A percentile compares a stretch with the other conserved stretches of the same genome.
phyloP scores from a whole-genome alignment of 2,113 vertebrate genomes.

The Pithys albifrons region DNA sequence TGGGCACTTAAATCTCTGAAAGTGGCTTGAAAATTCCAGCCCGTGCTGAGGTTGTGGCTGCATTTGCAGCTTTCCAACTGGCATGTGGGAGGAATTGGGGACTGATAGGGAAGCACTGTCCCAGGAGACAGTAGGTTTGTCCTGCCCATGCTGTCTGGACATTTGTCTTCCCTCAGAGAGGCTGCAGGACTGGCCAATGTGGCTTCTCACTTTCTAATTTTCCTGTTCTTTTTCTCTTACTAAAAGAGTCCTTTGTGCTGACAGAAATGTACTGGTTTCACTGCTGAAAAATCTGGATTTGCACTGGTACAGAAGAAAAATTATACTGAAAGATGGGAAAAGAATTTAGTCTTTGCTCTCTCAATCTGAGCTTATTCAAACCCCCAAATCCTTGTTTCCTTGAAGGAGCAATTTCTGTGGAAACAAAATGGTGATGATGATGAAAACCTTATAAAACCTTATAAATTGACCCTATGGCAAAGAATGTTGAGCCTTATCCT shows the following conservation, averaged over 20 bases:
- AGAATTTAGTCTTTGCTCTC: not conserved
- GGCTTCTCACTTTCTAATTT: not conserved
- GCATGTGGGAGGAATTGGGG: not conserved
- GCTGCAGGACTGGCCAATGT: not conserved
- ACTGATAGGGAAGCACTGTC: fast-evolving
- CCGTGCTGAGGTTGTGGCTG: not conserved
- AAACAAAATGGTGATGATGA: not conserved
- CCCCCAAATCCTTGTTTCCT: not conserved
- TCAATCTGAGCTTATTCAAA: not conserved
- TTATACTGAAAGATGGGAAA: not conserved
- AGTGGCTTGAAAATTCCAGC: not conserved
- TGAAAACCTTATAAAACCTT: not conserved
- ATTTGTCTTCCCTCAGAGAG: not conserved
- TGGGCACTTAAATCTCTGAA: not conserved
- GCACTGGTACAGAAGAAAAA: not conserved
- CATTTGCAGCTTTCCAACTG: not conserved
- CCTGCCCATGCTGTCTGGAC: not conserved
- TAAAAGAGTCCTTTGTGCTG: not conserved
- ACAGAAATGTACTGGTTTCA: not conserved
- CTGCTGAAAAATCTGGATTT: not conserved
- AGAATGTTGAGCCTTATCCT: not conserved
- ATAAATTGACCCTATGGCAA: not conserved
- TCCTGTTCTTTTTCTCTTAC: not conserved
- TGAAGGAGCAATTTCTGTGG: not conserved
- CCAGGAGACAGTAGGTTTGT: not conserved